A percentile compares a stretch with the other conserved stretches of the same genome.
Conservation (phyloP, 2,113 vertebrate species). For the Lichenostomus cassidix region DNA sequence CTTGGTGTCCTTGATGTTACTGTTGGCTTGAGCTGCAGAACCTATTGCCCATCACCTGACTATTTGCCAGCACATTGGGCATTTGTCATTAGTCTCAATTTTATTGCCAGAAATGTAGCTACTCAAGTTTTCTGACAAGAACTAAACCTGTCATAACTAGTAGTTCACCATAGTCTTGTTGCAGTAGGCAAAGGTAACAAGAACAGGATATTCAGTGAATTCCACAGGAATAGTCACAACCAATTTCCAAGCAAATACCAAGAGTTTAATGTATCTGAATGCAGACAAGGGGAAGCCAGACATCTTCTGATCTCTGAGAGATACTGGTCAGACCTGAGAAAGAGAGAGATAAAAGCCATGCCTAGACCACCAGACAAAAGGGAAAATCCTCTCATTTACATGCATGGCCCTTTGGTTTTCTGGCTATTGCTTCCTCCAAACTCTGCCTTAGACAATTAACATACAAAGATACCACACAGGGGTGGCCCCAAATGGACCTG, state of each 20-base stretch:
- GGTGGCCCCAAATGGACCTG: background rate
- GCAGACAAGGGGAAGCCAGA: slow-evolving; percentile 18
- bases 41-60: background rate
- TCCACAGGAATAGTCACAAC: background rate
- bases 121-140: background rate
- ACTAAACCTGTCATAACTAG: background rate
- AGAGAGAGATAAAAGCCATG: background rate
- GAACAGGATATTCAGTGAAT: background rate
- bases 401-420: background rate
- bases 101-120: background rate
- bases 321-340: background rate
- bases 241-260: background rate
- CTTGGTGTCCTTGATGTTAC: background rate
- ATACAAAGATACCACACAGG: background rate
- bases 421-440: background rate
- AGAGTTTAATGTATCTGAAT: background rate
- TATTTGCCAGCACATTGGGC: background rate
- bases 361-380: background rate
- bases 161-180: background rate
- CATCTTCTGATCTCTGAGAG: slow-evolving; percentile 19
- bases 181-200: background rate
- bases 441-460: background rate
- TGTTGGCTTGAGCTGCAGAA: background rate
- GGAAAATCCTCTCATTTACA: background rate
- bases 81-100: background rate